A percentile compares a stretch with the other conserved stretches of the same genome.
Evolutionary conservation across 2,113 vertebrate genomes (phyloP).

Genomic region (Phalacrocorax pelagicus): DNA sequence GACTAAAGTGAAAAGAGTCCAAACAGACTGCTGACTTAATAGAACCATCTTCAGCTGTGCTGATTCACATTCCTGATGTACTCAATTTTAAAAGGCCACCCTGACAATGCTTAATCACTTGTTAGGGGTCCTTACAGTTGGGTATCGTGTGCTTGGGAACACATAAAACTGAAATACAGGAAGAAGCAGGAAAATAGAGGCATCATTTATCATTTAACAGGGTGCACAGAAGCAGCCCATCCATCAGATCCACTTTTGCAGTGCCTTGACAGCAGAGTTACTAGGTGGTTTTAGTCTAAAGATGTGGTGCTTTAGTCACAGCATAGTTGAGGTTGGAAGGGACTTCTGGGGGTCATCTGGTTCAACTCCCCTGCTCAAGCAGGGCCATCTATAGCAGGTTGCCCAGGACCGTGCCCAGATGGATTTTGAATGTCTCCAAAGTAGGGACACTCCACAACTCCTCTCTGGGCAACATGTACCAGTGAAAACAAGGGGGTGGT

Average conservation of each 20-base stretch:
- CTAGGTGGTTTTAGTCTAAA: neutral
- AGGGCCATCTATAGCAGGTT: neutral
- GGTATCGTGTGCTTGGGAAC: neutral
- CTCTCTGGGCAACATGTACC: neutral
- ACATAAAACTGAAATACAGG: neutral
- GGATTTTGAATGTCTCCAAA: rapidly evolving
- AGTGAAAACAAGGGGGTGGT: neutral
- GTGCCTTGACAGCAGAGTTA: neutral
- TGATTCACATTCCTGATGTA: neutral
- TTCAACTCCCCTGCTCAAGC: neutral
- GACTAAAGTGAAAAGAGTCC: neutral
- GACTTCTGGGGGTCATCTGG: neutral
- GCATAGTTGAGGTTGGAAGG: neutral
- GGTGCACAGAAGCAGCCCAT: neutral
- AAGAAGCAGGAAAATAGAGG: neutral
- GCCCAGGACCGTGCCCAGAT: rapidly evolving
- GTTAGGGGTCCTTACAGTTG: neutral
- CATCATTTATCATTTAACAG: neutral
- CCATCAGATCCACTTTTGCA: neutral
- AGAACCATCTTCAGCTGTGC: neutral
- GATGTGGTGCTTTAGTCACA: neutral
- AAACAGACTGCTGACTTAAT: neutral
- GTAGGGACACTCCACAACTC: neutral
- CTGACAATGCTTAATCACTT: neutral
- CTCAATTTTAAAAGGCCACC: neutral